A percentile compares a stretch with the other conserved stretches of the same genome.
These are phyloP conservation scores for Ceyx cyanopectus DNA, from an alignment of 2,113 vertebrate genomes.

Conservation along the genomic window DNA sequence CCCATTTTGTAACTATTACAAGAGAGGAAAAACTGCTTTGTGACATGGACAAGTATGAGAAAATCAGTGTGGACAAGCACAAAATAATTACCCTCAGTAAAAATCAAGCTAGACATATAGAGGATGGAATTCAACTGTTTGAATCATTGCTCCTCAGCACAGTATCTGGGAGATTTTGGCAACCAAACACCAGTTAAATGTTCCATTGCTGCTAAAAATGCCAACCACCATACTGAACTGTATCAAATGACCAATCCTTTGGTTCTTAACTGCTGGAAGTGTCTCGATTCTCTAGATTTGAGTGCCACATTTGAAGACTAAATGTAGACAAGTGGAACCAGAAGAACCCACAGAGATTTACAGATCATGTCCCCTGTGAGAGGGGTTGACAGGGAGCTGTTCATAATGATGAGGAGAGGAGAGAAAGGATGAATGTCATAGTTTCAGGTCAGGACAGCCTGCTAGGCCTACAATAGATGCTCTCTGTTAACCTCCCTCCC, in stretches of 20 bases:
- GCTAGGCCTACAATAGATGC: too few relatives aligned
- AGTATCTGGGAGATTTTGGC: neutral
- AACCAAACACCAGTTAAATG: neutral
- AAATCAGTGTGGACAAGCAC: neutral
- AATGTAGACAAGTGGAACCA: neutral
- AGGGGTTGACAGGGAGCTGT: neutral
- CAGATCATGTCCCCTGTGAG: neutral
- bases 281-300: neutral
- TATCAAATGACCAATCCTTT: neutral
- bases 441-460: too few relatives aligned
- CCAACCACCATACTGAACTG: fast-evolving
- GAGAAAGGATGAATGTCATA: neutral
- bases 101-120: neutral
- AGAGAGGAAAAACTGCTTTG: neutral
- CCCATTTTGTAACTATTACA: neutral
- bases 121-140: neutral
- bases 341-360: neutral
- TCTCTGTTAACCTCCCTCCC: too few relatives aligned
- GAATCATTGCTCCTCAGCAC: neutral
- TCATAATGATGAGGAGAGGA: neutral
- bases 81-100: neutral
- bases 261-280: neutral
- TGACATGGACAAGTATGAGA: neutral
- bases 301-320: neutral
- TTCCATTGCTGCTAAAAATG: neutral